Base-by-base conservation (phyloP, 2,888 invertebrate genomes). In the Serrognathus titanus region DNA sequence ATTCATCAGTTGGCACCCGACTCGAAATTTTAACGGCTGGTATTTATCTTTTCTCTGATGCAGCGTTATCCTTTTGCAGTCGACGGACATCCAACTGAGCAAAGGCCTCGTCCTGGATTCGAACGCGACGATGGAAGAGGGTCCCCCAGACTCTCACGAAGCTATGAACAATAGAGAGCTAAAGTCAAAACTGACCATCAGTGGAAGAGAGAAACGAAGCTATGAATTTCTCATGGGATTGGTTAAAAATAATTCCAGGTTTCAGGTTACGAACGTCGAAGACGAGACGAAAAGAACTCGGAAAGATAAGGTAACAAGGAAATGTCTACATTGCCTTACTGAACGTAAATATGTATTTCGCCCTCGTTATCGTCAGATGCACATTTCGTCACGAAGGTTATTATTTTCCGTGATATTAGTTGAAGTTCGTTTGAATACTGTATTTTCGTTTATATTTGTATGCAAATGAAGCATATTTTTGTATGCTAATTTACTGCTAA, bases 201-300 rank as follows among this genome's bases (percentile, higher is more conserved):
- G 52, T 13, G 63, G 61, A 59, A 66, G 75, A 48, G 69, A 71
- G 51, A 77, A 76, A 63, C 65, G 77, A 60, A 75, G 75, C 66
- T 76, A 73, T 63, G 74, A 75, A 68, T 77, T 76, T 65, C 67
- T 76, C 56, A 69, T 76, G 69, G 76, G 76, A 50, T 67, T 77
- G 62, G 71, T 76, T 63, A 74, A 76, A 63, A 77, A 76, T 65
- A 75, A 75, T 65, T 74, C 75, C 57, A 71, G 67, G 66, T 72
- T 71, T 64, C 73, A 75, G 68, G 70, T 76, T 53, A 74, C 74
- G 43, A 71, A 66, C 61, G 68, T 70, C 20, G 74, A 75, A 38
- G 51, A 53, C 10, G 55, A 58, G 38, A 53, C 41, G 35, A 48
- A 46, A 51, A 47, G 38, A 50, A 48, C 39, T 49, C 50, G n/a